phyloP scores from a whole-genome alignment of 1,140 invertebrate genomes.

The Magallana gigas region DNA sequence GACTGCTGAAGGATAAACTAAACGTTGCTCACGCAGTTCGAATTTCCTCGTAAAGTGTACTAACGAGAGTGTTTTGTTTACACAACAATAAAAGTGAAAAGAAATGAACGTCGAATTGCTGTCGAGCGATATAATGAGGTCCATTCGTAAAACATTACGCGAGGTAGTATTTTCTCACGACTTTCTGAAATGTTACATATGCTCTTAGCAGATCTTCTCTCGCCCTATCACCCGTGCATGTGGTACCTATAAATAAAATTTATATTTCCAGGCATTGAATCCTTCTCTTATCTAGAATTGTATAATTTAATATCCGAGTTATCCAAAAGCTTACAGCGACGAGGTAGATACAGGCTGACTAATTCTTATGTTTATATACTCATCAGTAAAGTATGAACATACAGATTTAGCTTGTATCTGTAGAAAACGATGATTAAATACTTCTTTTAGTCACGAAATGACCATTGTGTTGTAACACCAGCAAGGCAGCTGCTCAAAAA shows the following conservation, averaged over 20 bases:
- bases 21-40: neutral
- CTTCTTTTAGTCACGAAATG: too few relatives aligned
- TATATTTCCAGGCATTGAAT: slow-evolving; percentile 17
- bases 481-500: too few relatives aligned
- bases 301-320: slow-evolving; percentile 26
- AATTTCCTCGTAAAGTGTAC: slow-evolving; percentile 2
- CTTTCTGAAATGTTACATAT: slow-evolving; percentile 24
- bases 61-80: neutral
- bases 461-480: too few relatives aligned
- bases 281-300: slow-evolving; percentile 28
- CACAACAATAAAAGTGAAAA: neutral
- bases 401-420: too few relatives aligned
- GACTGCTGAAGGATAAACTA: slow-evolving; percentile 1
- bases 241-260: slow-evolving; percentile 22
- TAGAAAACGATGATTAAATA: too few relatives aligned
- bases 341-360: neutral
- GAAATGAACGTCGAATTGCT: neutral
- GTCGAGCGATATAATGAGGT: slow-evolving; percentile 5
- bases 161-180: slow-evolving; percentile 19
- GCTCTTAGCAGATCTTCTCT: neutral
- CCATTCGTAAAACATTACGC: slow-evolving; percentile 8
- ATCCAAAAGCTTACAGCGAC: slow-evolving; percentile 11
- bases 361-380: neutral
- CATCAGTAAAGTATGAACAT: too few relatives aligned
- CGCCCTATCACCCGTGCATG: slow-evolving; percentile 11